Evolutionary conservation across 2,888 invertebrate genomes (phyloP).

Genomic region (Callyntrura sp.): DNA sequence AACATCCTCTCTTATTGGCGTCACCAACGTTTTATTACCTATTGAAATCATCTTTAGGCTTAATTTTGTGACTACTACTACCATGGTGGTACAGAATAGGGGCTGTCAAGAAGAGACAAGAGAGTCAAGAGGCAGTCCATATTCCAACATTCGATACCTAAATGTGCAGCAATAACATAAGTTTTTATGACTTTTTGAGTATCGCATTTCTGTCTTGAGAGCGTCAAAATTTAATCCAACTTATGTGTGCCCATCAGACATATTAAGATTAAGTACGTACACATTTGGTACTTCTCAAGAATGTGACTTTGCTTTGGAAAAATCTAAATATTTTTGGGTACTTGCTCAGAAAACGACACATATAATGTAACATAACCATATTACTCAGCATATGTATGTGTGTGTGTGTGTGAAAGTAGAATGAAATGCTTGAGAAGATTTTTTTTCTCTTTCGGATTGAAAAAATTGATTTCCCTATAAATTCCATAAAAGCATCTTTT

Average conservation of each 20-base stretch:
- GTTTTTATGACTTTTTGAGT: not conserved
- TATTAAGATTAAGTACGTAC: not conserved
- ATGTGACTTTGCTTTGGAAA: not conserved
- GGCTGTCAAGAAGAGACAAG: too few species aligned
- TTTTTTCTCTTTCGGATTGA: slow-evolving; percentile 11
- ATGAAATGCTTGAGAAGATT: slow-evolving; percentile 27
- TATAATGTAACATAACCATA: not conserved
- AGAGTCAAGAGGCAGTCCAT: too few species aligned
- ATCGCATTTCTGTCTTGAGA: not conserved
- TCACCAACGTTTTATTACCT: too few species aligned
- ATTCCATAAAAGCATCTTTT: slow-evolving; percentile 54
- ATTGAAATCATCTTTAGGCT: too few species aligned
- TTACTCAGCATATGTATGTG: too few species aligned
- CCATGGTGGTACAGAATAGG: too few species aligned
- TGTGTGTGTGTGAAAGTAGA: slow-evolving; percentile 17
- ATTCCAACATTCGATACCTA: too few species aligned
- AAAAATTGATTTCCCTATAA: slow-evolving; percentile 75
- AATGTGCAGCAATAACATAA: not conserved
- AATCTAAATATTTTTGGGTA: slow-evolving; percentile 10
- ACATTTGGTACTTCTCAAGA: not conserved
- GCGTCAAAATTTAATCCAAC: not conserved
- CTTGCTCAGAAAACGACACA: not conserved
- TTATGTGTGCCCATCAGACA: not conserved
- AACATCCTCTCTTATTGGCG: too few species aligned
- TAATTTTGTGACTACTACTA: too few species aligned